Percentiles rank a stretch among this genome's conserved stretches.
Evolutionary conservation across 2,888 invertebrate species (phyloP).

Genomic region (Nemoura dubitans): DNA sequence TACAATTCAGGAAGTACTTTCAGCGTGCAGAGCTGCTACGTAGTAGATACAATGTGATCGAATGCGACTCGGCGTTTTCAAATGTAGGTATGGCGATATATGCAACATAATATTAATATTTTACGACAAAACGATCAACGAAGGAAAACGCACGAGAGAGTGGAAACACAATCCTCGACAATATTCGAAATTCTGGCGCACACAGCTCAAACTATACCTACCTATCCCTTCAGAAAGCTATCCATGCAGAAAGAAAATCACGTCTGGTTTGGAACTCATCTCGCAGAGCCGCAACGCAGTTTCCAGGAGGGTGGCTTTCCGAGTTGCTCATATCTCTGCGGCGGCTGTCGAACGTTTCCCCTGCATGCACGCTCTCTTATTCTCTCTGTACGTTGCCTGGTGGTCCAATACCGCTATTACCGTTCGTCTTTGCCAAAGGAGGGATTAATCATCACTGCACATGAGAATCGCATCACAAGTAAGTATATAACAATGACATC

Average conservation of each 20-base stretch:
- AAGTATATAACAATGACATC: background rate
- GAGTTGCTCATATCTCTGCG: background rate
- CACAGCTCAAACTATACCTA: too few species aligned
- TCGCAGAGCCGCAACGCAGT: background rate
- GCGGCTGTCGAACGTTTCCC: background rate
- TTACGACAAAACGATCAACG: background rate
- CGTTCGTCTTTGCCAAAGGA: background rate
- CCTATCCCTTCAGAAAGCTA: background rate
- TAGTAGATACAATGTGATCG: too few species aligned
- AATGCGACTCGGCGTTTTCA: background rate
- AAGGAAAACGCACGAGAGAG: background rate
- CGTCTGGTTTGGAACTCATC: conserved; percentile 3
- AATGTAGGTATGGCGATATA: background rate
- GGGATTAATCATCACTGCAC: background rate
- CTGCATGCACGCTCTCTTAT: too few species aligned
- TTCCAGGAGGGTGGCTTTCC: background rate
- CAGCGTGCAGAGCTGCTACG: too few species aligned
- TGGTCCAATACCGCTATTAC: background rate
- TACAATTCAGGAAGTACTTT: too few species aligned
- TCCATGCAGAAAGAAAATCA: background rate
- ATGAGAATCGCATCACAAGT: too few species aligned
- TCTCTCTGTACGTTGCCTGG: background rate
- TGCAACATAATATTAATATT: background rate
- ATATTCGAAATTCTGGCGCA: background rate
- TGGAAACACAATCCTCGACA: background rate